phyloP scores from a whole-genome alignment of 2,888 invertebrate species.

The Stomorhina lunata region DNA sequence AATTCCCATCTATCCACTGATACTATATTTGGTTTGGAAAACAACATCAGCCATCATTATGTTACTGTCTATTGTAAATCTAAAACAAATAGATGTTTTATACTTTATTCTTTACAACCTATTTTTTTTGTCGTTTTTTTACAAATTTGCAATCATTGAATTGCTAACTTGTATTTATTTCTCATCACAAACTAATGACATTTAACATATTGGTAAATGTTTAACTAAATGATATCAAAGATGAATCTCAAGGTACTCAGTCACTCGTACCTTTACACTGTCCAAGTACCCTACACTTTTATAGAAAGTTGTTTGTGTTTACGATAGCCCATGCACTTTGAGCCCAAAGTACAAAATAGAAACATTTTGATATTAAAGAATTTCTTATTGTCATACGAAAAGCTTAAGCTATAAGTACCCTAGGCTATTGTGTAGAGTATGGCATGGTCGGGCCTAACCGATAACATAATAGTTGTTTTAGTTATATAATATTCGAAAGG shows the following conservation, averaged over 20 bases:
- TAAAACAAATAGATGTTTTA: slow-evolving; percentile 26
- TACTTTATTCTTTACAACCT: neutral
- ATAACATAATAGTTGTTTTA: neutral
- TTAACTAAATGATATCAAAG: slow-evolving; percentile 61
- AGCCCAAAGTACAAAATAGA: no score
- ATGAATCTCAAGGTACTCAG: slow-evolving; percentile 36
- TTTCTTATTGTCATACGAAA: no score
- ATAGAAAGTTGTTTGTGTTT: no score
- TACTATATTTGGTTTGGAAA: slow-evolving; percentile 43
- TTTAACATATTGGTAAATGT: slow-evolving; percentile 63
- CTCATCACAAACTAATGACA: slow-evolving; percentile 62
- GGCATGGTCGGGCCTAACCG: no score
- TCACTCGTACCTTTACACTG: no score
- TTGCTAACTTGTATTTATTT: slow-evolving; percentile 60
- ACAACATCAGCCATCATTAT: no score
- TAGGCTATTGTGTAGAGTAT: no score
- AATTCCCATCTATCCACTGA: slow-evolving; percentile 14
- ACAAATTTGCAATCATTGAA: slow-evolving; percentile 61
- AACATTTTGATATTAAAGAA: no score
- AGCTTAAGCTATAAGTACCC: no score
- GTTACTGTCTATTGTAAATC: slow-evolving; percentile 6
- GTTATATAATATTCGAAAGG: neutral
- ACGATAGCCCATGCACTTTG: no score
- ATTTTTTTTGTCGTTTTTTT: slow-evolving; percentile 6
- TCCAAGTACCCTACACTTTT: no score